A percentile compares a stretch with the other conserved stretches of the same genome.
phyloP scores from a whole-genome alignment of 2,113 vertebrate genomes.

The Nyctibius bracteatus region DNA sequence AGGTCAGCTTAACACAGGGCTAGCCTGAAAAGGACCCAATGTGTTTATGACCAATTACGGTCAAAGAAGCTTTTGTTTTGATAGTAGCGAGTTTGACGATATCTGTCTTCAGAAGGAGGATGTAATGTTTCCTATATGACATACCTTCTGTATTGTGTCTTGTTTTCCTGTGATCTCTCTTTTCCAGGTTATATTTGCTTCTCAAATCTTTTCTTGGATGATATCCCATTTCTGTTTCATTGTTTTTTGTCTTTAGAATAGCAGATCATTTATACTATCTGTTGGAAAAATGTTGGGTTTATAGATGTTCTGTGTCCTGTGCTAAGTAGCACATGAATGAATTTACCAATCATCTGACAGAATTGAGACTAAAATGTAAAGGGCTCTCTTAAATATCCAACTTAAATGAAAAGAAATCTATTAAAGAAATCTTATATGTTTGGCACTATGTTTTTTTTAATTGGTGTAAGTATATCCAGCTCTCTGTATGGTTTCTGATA shows the following conservation, averaged over 20 bases:
- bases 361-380: conserved; percentile 8
- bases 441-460: not conserved
- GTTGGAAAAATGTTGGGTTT: not conserved
- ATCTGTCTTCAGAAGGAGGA: conserved; percentile 22
- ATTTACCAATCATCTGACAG: not conserved
- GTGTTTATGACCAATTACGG: conserved; percentile 47
- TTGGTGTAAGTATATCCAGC: not conserved
- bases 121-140: conserved; percentile 39
- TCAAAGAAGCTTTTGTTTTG: conserved; percentile 58
- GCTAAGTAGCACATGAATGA: not conserved
- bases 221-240: not conserved
- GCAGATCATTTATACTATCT: not conserved
- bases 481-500: not conserved
- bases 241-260: conserved; percentile 19
- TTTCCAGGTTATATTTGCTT: conserved; percentile 32
- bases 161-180: conserved; percentile 26
- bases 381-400: not conserved
- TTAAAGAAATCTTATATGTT: not conserved
- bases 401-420: not conserved
- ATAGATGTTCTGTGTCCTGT: not conserved
- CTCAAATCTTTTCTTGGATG: not conserved
- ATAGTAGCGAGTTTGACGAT: not conserved
- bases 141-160: conserved; percentile 18
- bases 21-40: not conserved
- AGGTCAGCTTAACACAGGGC: not conserved